These are phyloP conservation scores for Noctua janthina DNA, from an alignment of 2,888 invertebrate species.

Conservation along the genomic window DNA sequence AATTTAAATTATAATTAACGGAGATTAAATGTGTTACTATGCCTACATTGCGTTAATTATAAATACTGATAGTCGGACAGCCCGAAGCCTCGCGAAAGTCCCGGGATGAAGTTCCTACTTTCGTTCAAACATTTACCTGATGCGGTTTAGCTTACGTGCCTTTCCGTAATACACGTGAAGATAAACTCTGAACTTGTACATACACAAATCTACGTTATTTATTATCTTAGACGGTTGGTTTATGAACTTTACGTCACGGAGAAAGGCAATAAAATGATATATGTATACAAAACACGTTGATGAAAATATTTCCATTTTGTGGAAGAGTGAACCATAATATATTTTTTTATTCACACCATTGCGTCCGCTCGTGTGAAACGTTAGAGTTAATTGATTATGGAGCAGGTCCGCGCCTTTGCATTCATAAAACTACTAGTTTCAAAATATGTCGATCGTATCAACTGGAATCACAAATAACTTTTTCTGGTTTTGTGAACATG, in stretches of 20 bases:
- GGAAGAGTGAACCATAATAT: constrained; percentile 10
- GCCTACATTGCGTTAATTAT: constrained; percentile 2
- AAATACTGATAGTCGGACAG: constrained; percentile 9
- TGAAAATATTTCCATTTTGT: constrained; percentile 5
- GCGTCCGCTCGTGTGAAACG: constrained; percentile 6
- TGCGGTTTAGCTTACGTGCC: constrained; percentile 22
- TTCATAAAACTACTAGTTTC: constrained; percentile 19
- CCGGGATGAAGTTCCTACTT: constrained; percentile 7
- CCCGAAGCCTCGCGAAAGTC: neutral
- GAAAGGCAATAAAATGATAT: neutral
- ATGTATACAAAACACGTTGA: neutral
- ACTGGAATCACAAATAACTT: constrained; percentile 9
- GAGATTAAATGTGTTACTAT: constrained; percentile 7
- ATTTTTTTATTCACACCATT: constrained; percentile 20
- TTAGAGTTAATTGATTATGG: constrained; percentile 27
- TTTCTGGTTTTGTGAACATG: constrained; percentile 1
- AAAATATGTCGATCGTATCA: constrained; percentile 13
- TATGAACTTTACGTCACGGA: neutral
- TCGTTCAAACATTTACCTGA: constrained; percentile 17
- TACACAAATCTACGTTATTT: constrained; percentile 1
- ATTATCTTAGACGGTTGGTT: constrained; percentile 1
- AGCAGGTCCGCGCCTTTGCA: neutral
- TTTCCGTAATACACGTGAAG: constrained; percentile 8
- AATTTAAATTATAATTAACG: constrained; percentile 36
- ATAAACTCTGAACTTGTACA: constrained; percentile 17